Base-by-base conservation (phyloP, 2,113 vertebrate species). In the Aegithalos caudatus region DNA sequence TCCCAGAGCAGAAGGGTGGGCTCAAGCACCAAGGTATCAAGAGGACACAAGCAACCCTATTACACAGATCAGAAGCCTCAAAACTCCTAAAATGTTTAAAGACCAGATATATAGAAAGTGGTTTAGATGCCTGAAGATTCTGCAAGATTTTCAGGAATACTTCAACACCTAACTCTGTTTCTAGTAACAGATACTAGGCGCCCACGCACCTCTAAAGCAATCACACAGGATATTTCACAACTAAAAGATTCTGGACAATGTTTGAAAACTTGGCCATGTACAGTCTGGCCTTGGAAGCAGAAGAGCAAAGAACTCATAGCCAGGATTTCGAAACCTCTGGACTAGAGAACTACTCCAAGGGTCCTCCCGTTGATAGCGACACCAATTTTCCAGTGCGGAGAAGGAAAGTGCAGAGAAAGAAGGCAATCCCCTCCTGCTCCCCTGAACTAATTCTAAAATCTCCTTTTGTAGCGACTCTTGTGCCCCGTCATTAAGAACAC, bases 41-140 rank as follows among this genome's bases (percentile, higher is more conserved):
- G 19, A 40, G 3, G 4, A 78, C 14, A 61, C 1, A 42, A 4
- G 20, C 8, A 70, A 40, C 6, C 6, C 13, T 67, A 23, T 16
- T 9, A 31, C 4, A 35, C 0, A 0, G 1, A 45, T 2, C 11
- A 48, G 58, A 88, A 60, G 16, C 8, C 22, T 54, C 51, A 56
- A 67, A 86, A 74, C 13, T 12, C 13, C 12, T 8, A 14, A 51
- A 48, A 24, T 19, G 16, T 35, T 54, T 77, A 8, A 57, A 82
- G 9, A 61, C 2, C 40, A 38, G 31, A 62, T 24, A 42, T 38
- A n/a, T 0, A 67, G 14, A 40, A 47, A 87, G 40, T 0, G 6
- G 16, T 81, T 73, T 14, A 48, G 29, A 62, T 28, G 38, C 3
- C 22, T 53, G 12, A 69, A 61, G 37, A 58, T 38, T 54, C 56